Evolutionary conservation across 2,797 vertebrate species (phyloP).

Genomic region (Dipus sagitta): DNA sequence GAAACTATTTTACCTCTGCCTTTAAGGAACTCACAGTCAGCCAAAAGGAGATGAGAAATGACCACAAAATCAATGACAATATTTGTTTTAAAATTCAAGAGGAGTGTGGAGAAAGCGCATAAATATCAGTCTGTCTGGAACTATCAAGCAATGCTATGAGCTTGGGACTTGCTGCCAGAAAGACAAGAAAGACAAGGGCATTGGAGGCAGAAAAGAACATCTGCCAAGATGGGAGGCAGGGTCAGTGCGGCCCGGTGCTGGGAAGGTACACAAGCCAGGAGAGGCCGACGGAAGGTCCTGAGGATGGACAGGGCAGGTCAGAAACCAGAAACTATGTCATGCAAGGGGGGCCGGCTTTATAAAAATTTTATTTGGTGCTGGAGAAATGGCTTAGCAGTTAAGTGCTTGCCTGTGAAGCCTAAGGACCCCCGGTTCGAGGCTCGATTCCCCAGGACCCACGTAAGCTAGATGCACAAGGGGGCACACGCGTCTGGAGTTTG

Average conservation of each 20-base stretch:
- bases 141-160: not conserved
- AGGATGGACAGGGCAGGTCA: not conserved
- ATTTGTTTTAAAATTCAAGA: conserved; percentile 60
- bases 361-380: not conserved
- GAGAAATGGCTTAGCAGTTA: too few relatives aligned
- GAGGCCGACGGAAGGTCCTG: too few relatives aligned
- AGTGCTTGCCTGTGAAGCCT: too few relatives aligned
- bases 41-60: not conserved
- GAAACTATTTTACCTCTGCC: conserved; percentile 8
- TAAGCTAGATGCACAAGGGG: too few relatives aligned
- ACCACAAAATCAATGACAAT: conserved; percentile 47
- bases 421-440: too few relatives aligned
- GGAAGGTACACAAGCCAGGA: rapidly evolving
- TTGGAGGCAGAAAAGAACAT: not conserved
- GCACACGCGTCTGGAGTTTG: too few relatives aligned
- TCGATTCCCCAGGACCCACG: too few relatives aligned
- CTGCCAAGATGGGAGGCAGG: too few relatives aligned
- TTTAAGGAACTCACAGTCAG: not conserved
- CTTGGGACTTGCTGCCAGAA: not conserved
- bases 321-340: not conserved
- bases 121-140: conserved; percentile 47
- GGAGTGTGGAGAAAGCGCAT: not conserved
- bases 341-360: not conserved
- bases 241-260: rapidly evolving
- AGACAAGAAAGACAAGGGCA: not conserved